These are phyloP conservation scores for Luffia ferchaultella DNA, from an alignment of 2,888 invertebrate genomes.

Conservation along the genomic window DNA sequence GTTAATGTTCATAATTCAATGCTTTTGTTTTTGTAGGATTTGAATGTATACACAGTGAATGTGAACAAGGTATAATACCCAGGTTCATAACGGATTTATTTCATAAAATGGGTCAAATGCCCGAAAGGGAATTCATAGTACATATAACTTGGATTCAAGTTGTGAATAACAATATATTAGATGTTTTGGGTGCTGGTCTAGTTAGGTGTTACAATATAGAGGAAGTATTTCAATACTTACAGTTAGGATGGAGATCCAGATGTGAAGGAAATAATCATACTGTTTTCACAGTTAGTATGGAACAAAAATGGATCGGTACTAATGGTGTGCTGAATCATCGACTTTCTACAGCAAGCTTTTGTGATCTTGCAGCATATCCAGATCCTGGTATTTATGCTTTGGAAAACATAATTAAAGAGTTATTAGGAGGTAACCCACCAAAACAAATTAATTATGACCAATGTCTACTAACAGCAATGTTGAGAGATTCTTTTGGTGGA, in stretches of 20 bases:
- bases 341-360: conserved; percentile 77
- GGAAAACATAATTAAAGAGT: conserved; percentile 70
- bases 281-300: conserved; percentile 76
- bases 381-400: conserved; percentile 73
- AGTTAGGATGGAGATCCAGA: conserved; percentile 69
- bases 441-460: conserved; percentile 68
- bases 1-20: too few species aligned
- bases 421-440: conserved; percentile 60
- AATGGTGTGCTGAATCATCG: conserved; percentile 74
- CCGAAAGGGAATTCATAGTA: conserved; percentile 70
- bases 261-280: conserved; percentile 70
- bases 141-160: conserved; percentile 80
- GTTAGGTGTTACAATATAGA: conserved; percentile 70
- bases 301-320: conserved; percentile 76
- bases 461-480: conserved; percentile 72
- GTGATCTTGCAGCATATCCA: conserved; percentile 69
- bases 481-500: conserved; percentile 79
- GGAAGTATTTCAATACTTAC: conserved; percentile 76
- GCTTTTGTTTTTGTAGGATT: conserved; percentile 38
- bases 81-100: conserved; percentile 77
- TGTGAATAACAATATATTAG: conserved; percentile 70
- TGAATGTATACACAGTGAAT: conserved; percentile 68
- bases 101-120: conserved; percentile 69
- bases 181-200: conserved; percentile 64
- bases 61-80: conserved; percentile 76